Evolutionary conservation across 2,113 vertebrate genomes (phyloP).

Genomic region (Taxidea taxus): DNA sequence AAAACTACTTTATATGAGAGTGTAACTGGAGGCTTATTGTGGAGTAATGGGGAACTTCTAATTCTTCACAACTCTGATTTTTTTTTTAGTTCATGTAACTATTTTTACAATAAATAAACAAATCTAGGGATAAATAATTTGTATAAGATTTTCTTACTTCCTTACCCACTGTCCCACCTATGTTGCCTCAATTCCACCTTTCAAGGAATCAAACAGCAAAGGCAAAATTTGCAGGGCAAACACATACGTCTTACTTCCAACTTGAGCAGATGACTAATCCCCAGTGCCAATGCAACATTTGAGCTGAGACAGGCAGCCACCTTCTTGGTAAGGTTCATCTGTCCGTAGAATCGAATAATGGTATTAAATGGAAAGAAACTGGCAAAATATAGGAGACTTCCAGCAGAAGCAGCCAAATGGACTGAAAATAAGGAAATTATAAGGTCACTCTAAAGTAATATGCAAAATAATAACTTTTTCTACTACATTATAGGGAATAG

Average conservation of each 20-base stretch:
- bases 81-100: background rate
- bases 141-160: background rate
- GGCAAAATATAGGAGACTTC: conserved; percentile 94
- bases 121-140: background rate
- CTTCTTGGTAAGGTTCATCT: conserved; percentile 89
- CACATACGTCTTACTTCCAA: conserved; percentile 94
- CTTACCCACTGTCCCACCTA: background rate
- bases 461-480: background rate
- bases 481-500: background rate
- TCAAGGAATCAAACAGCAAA: background rate
- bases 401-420: conserved; percentile 88
- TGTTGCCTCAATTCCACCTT: background rate
- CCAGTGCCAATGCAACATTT: conserved; percentile 96
- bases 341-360: conserved; percentile 90
- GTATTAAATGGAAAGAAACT: conserved; percentile 96
- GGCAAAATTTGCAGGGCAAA: background rate
- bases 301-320: conserved; percentile 93
- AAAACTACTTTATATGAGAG: background rate
- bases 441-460: background rate
- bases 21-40: background rate
- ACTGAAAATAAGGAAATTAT: conserved; percentile 78
- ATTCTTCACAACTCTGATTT: background rate
- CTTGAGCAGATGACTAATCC: conserved; percentile 93
- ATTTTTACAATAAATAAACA: background rate
- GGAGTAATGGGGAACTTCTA: background rate